Evolutionary conservation across 2,797 vertebrate species (phyloP), one percentile per base, ranked within the genome.

Genomic region (Sebastes reedi): DNA sequence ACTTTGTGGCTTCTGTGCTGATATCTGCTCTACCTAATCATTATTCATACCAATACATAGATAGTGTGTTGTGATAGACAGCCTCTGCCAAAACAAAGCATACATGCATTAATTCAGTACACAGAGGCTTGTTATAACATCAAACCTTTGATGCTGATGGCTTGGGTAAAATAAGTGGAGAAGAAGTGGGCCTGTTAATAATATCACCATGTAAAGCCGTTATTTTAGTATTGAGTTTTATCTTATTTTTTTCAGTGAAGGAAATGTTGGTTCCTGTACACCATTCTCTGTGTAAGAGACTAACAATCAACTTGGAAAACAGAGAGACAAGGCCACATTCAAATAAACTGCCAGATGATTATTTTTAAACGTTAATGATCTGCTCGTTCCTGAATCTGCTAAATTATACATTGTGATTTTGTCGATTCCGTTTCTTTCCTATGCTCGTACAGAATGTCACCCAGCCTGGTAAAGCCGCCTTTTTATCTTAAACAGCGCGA

Each of bases 401-500:
- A 18, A 68, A 50, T 61, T 46, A 36, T 22, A 60, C 62, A 3
- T 39, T 66, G 54, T 73, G 24, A 84, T 73, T 82, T 72, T 52
- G 46, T 75, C 18, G 4, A 56, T 64, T 22, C 24, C 4, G 16
- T 79, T 83, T 66, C 39, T 82, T 81, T 54, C 55, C 50, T 58
- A 11, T 9, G 0, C 61, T n/a, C 52, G 30, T 3, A 58, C 67
- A 82, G 42, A 72, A 52, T 36, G 77, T 74, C 74, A 34, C 85
- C 34, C 65, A 62, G 82, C 54, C 64, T 52, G 46, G 36, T 34
- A 30, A 72, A 77, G 82, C 76, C 14, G 72, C 87, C 61, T 88
- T 88, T 71, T 71, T 87, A 86, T 93, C 84, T 84, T 68, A 75
- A 88, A 86, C 79, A 83, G 79, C 60, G 76, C 60, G 4, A 86